Evolutionary conservation across 2,888 invertebrate species (phyloP), one percentile per base, ranked within the genome.

Genomic region (Hyposoter dolosus): DNA sequence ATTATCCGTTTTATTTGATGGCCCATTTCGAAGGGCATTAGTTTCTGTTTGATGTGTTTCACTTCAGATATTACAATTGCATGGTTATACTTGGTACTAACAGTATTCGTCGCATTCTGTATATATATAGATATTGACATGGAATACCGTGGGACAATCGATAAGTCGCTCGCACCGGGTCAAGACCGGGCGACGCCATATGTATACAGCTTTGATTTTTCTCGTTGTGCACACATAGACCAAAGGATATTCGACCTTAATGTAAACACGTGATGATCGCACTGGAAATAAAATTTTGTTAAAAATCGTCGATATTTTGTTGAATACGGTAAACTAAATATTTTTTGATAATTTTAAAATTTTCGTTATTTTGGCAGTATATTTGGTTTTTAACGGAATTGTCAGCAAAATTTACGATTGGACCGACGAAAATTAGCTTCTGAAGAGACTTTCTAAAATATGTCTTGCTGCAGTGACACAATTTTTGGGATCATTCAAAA

Each of bases 121-220:
- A 63, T 77, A 53, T 77, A n/a, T 45, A 65, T 12, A 4, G 32
- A 23, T 78, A 35, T 35, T 35, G 10, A 40, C 40, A n/a, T 35
- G 53, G 76, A 66, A 63, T 45, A 56, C 47, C 80, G 80, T 75
- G 81, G 81, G 53, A 78, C 78, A 84, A 86, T 86, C 86, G 86
- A 86, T 86, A 86, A 68, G 68, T 78, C 74, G 71, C 86, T 82
- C 82, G 81, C 81, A 84, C 82, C 84, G 86, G 86, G 86, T 86
- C 86, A 86, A 86, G 86, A 84, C 84, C 86, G 84, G 75, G 82
- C 75, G 78, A 86, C 86, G 77, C 81, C 76, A 45, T 71, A 75
- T 79, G 47, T 76, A 65, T 76, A 60, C 40, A 40, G 43, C 43
- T 15, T 35, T 56, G 45, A 28, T 32, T 19, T 45, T 35, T 56